Evolutionary conservation across 2,113 vertebrate genomes (phyloP).

Genomic region (Bostrychus sinensis): DNA sequence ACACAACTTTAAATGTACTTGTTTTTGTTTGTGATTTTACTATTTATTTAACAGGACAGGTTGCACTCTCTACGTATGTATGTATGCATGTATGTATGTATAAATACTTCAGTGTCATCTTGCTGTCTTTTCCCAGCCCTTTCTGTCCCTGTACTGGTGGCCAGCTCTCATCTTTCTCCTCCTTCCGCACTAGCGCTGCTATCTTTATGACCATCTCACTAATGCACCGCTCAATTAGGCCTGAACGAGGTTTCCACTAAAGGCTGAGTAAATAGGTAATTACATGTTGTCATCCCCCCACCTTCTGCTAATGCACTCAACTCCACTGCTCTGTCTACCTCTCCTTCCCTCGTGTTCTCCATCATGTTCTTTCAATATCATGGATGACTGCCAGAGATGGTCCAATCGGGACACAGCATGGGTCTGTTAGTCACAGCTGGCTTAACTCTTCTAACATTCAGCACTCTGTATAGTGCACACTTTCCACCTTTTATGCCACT

Average conservation of each 20-base stretch:
- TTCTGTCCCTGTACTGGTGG: conserved; percentile 28
- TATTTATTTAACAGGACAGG: too few relatives aligned
- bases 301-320: conserved; percentile 72
- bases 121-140: conserved; percentile 30
- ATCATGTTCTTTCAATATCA: conserved; percentile 50
- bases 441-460: conserved; percentile 60
- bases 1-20: too few relatives aligned
- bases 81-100: too few relatives aligned
- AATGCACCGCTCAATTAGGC: conserved; percentile 75
- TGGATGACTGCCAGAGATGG: conserved; percentile 65
- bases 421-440: conserved; percentile 70
- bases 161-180: conserved; percentile 51
- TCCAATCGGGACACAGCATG: conserved; percentile 58
- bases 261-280: conserved; percentile 75
- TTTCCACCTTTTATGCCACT: conserved; percentile 27
- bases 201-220: conserved; percentile 59
- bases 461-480: conserved; percentile 44
- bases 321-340: conserved; percentile 43
- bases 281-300: conserved; percentile 72
- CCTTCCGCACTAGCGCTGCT: conserved; percentile 40
- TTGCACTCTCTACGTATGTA: too few relatives aligned
- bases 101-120: conserved; percentile 8
- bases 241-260: conserved; percentile 71
- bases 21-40: too few relatives aligned
- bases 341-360: conserved; percentile 18